Percentiles rank a stretch among this genome's conserved stretches.
These are phyloP conservation scores for Stylophora pistillata DNA, from an alignment of 64 coral and sea anemone genomes.

Conservation along the genomic window DNA sequence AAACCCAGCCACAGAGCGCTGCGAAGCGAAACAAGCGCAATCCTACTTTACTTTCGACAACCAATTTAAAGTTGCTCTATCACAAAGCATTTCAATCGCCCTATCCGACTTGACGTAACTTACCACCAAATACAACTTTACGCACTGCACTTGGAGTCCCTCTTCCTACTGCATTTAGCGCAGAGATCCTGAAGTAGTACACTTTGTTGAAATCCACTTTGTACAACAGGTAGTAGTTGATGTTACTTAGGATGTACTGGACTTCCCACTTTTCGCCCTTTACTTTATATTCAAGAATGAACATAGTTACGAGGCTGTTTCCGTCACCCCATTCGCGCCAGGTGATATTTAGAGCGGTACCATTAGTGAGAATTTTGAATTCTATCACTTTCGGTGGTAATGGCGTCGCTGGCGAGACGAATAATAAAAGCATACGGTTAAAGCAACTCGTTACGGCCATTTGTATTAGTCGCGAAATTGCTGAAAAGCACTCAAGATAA, in stretches of 20 bases:
- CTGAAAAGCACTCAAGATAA: too few species aligned
- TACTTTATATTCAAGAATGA: constrained; percentile 59
- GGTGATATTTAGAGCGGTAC: constrained; percentile 43
- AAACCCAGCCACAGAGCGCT: too few species aligned
- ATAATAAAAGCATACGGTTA: neutral
- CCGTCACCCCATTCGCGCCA: constrained; percentile 50
- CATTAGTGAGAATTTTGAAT: constrained; percentile 7
- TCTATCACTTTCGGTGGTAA: constrained; percentile 43
- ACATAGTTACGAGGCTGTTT: constrained; percentile 65
- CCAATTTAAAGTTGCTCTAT: neutral
- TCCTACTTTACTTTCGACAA: too few species aligned
- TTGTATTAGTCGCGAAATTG: neutral
- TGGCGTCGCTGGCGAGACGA: constrained; percentile 18
- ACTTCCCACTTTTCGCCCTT: constrained; percentile 27
- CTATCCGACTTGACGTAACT: neutral
- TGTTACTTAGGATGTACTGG: constrained; percentile 29
- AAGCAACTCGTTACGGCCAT: neutral
- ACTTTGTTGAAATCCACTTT: constrained; percentile 45
- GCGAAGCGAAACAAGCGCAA: too few species aligned
- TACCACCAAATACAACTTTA: constrained; percentile 45
- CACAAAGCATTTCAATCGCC: neutral
- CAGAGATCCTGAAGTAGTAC: constrained; percentile 65
- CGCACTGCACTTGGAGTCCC: constrained; percentile 30
- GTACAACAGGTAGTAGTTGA: constrained; percentile 39
- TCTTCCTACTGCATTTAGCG: constrained; percentile 45